Evolutionary conservation across 2,113 vertebrate species (phyloP).

Genomic region (Leiothrix lutea): DNA sequence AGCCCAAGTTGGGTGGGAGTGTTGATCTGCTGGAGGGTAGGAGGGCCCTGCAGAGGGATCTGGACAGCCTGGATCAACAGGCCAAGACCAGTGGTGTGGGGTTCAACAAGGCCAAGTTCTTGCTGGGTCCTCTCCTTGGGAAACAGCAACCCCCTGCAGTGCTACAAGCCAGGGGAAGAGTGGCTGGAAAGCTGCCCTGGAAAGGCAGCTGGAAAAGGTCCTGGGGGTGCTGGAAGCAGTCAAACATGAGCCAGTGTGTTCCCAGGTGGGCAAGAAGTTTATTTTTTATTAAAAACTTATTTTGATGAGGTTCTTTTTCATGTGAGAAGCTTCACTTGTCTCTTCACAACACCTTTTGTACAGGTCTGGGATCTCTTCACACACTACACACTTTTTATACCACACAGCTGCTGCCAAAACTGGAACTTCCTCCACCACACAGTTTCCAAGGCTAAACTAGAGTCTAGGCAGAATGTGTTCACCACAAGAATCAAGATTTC

Average conservation of each 20-base stretch:
- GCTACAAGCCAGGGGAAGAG: background rate
- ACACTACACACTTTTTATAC: background rate
- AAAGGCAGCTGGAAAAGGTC: background rate
- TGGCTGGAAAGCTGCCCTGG: background rate
- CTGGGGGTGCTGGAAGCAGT: background rate
- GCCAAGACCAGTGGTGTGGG: background rate
- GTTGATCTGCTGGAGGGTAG: background rate
- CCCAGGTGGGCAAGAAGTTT: background rate
- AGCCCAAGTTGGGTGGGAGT: accelerated
- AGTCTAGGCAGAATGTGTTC: background rate
- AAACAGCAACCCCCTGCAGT: background rate
- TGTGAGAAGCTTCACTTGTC: background rate
- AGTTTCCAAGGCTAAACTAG: background rate
- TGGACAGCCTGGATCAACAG: background rate
- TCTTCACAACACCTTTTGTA: background rate
- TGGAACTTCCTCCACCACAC: background rate
- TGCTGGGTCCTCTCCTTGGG: background rate
- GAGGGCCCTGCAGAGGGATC: background rate
- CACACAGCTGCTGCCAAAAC: background rate
- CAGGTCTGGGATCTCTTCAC: background rate
- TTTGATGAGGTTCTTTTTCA: background rate
- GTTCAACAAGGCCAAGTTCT: background rate
- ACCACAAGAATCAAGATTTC: background rate
- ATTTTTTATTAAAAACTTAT: background rate
- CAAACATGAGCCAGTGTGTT: background rate